Conservation (phyloP, 1,140 invertebrate genomes). For the Wasmannia auropunctata region DNA sequence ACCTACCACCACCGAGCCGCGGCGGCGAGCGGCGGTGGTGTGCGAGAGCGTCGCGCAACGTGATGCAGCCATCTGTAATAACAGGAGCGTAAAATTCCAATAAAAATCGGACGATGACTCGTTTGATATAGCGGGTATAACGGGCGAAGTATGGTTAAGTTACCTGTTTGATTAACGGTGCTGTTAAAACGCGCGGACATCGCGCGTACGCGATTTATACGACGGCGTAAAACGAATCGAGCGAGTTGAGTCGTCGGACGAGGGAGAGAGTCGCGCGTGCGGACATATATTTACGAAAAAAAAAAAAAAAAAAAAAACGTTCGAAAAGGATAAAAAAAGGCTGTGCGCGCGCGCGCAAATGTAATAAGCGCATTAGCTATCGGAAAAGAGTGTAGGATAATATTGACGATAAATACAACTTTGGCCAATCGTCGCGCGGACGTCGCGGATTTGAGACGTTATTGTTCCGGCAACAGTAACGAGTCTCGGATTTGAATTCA, state of each 20-base stretch:
- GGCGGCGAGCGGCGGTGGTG: background rate
- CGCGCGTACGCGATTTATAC: conserved; percentile 33
- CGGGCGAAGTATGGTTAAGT: conserved; percentile 24
- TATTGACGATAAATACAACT: conserved; percentile 49
- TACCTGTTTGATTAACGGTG: conserved; percentile 50
- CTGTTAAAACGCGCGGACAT: conserved; percentile 27
- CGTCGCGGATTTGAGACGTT: conserved; percentile 69
- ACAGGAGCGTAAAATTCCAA: conserved; percentile 31
- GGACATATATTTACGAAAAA: background rate
- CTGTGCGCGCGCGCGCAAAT: background rate
- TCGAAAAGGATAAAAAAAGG: background rate
- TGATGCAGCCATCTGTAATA: conserved; percentile 37
- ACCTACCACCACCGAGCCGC: background rate
- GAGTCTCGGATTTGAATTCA: conserved; percentile 80
- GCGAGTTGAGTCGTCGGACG: background rate
- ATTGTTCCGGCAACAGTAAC: conserved; percentile 79
- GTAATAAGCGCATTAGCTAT: conserved; percentile 38
- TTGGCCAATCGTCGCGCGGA: conserved; percentile 18
- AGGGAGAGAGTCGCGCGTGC: background rate
- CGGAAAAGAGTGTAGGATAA: conserved; percentile 39
- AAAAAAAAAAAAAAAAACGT: background rate
- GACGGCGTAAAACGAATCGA: conserved; percentile 31
- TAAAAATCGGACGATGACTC: conserved; percentile 11
- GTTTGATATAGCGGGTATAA: conserved; percentile 11
- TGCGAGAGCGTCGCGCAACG: background rate